Base-by-base conservation (phyloP, 2,797 vertebrate species). In the Sebastes wilsoni region DNA sequence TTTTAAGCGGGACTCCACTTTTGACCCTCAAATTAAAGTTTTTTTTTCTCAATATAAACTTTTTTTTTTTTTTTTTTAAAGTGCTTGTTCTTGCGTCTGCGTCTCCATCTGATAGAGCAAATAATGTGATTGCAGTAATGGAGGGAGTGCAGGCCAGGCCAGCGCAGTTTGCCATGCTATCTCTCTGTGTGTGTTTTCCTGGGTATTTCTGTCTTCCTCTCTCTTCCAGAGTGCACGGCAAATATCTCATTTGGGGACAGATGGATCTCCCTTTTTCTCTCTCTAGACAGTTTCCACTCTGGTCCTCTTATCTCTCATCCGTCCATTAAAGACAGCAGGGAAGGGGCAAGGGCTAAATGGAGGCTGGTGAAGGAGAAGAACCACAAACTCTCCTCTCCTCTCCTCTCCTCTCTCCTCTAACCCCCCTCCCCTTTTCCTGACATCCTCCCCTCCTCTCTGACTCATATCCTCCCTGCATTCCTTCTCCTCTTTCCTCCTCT, bases 401-500 rank as follows among this genome's bases (percentile, higher is more conserved):
- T 60, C 32, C 52, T 75, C 64, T 72, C 68, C 25, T 27, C 7
- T 46, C 32, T 38, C 58, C 25, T 49, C 72, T 38, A 13, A 46
- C 12, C 72, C 28, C 56, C 60, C 49, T 66, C 69, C 64, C 32
- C 52, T 49, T 80, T 78, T 80, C 85, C 79, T 89, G 65, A 72
- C 79, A 78, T 69, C 75, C 74, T 72, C 34, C 32, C 74, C 70
- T 71, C 64, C 78, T 85, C 70, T 77, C 81, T 91, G 83, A 85
- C 87, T 92, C 83, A 89, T 74, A 89, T 92, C 88, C 87, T 91
- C 76, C 74, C 64, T 46, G 27, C 72, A 79, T 89, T 88, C 87
- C 74, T 79, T 75, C 79, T 84, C 46, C 67, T 80, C 78, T 30
- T 75, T 80, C 38, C 64, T 87, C 65, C 73, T 82, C 79, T 85